Evolutionary conservation across 2,888 invertebrate species (phyloP), one percentile per base, ranked within the genome.

Genomic region (Ophioninae sp.): DNA sequence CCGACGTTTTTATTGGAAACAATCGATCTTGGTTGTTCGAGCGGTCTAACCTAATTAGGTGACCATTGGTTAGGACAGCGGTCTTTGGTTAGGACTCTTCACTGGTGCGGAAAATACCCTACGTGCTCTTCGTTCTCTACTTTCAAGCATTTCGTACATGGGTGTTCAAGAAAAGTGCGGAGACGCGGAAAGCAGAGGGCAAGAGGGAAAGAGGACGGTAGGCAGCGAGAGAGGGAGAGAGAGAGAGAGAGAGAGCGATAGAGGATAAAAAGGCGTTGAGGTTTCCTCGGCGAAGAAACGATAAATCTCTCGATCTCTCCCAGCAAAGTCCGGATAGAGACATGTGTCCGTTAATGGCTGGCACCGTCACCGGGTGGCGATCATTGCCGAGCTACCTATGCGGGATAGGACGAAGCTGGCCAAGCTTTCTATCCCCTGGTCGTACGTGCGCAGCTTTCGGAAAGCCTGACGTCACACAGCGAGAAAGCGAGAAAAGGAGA

Each of bases 321-420:
- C 82, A 86, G 87, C 86, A 86, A 89, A 89, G 88, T 88, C 88
- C 88, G 87, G 88, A 91, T 90, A 90, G 90, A 91, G 92, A 92
- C 91, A 92, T 90, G 90, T 92, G 91, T 91, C 91, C 90, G 90
- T 92, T 92, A 92, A 92, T 92, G 91, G 92, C 88, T 89, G 90
- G 90, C 90, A 90, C 87, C 90, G 91, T 90, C 90, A 88, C 91
- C 91, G 90, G 90, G 87, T 91, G 91, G 91, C 90, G 92, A 92
- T 92, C 92, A 92, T 92, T 92, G 92, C 92, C 91, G 91, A 91
- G 88, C 90, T 88, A 88, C 88, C 89, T 87, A 88, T 86, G 88
- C 89, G 87, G 76, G 65, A 67, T 23, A 44, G 77, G 65, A 77
- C 64, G 65, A 78, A 77, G 56, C 72, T 77, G 72, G 69, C 62